Percentiles rank a stretch among this genome's conserved stretches.
phyloP scores from a whole-genome alignment of 2,113 vertebrate genomes.

The Thalassarche chlororhynchos region DNA sequence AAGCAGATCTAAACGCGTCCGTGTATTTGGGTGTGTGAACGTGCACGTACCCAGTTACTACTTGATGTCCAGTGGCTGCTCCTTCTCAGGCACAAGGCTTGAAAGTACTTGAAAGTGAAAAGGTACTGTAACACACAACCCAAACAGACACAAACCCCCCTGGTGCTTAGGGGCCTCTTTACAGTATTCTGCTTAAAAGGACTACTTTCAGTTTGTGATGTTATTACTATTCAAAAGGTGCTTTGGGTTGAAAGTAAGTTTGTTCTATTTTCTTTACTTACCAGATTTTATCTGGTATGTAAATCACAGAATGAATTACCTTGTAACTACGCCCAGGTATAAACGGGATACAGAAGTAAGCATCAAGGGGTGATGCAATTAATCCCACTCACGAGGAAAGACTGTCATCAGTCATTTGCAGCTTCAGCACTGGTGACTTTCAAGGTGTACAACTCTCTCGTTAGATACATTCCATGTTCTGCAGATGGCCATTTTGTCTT shows the following conservation, averaged over 20 bases:
- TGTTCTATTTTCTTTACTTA: neutral
- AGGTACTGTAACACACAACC: neutral
- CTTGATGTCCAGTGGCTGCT: neutral
- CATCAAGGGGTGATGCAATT: neutral
- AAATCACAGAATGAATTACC: neutral
- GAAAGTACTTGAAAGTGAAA: neutral
- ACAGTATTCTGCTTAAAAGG: neutral
- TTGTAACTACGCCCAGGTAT: neutral
- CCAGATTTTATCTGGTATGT: neutral
- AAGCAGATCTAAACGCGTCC: too few species aligned
- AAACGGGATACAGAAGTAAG: neutral
- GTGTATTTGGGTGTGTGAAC: accelerated
- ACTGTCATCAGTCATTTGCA: neutral
- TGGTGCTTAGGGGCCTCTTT: neutral
- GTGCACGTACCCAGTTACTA: accelerated
- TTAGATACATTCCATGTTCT: conserved; percentile 29
- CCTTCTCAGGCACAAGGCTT: neutral
- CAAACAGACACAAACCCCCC: neutral
- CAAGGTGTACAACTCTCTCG: conserved; percentile 25
- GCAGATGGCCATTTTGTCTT: conserved; percentile 39
- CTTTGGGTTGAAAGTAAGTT: neutral
- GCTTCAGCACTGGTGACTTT: conserved; percentile 9
- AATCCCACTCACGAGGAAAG: neutral
- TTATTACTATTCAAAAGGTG: neutral
- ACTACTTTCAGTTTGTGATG: neutral